A percentile compares a stretch with the other conserved stretches of the same genome.
Conservation (phyloP, 2,113 vertebrate genomes). For the Corythornis cristatus region DNA sequence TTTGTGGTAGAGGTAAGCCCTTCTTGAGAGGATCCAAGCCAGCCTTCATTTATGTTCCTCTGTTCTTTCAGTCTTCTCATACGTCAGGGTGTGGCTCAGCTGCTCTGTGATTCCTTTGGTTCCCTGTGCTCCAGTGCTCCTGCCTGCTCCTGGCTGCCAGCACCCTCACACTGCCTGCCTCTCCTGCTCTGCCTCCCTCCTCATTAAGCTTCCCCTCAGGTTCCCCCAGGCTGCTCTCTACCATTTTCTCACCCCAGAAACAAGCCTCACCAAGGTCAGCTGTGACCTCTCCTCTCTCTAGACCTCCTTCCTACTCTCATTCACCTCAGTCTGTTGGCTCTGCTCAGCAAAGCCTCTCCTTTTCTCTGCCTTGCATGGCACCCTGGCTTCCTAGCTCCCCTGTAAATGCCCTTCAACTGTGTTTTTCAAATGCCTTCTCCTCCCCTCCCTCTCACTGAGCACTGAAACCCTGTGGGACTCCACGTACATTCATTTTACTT, state of each 20-base stretch:
- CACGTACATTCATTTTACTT: neutral
- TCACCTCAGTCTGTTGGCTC: neutral
- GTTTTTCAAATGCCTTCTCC: neutral
- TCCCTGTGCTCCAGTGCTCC: neutral
- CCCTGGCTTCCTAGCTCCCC: neutral
- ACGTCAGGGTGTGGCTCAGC: accelerated
- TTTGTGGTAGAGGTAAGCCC: neutral
- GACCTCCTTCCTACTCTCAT: neutral
- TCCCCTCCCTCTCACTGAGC: neutral
- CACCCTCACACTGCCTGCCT: accelerated
- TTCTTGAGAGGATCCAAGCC: neutral
- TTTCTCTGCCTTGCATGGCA: neutral
- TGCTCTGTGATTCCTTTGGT: neutral
- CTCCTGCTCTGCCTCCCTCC: accelerated
- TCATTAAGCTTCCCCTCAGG: accelerated
- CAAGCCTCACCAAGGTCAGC: neutral
- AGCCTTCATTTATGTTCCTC: neutral
- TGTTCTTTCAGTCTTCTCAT: neutral
- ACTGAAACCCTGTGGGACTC: neutral
- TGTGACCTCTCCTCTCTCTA: neutral
- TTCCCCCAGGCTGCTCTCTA: neutral
- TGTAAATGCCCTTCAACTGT: neutral
- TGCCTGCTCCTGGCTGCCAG: neutral
- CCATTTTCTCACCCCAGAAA: neutral
- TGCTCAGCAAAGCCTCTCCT: neutral